These are phyloP conservation scores for Echiichthys vipera DNA, from an alignment of 2,797 vertebrate genomes.

Conservation along the genomic window DNA sequence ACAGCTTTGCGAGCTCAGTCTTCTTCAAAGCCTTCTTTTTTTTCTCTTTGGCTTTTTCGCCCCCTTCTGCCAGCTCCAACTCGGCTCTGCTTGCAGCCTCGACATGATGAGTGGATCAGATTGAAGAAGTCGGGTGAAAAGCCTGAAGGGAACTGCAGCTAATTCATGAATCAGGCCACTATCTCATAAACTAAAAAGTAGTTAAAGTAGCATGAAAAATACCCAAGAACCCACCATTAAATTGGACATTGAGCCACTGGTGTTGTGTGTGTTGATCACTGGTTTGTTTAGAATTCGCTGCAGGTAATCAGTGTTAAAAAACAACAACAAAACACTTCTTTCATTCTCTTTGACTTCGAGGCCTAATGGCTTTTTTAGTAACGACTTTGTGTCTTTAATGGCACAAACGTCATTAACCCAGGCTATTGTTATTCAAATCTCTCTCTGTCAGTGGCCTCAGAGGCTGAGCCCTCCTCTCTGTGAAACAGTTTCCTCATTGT, in stretches of 20 bases:
- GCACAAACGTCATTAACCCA: conserved; percentile 79
- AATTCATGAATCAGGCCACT: conserved; percentile 41
- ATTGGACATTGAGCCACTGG: conserved; percentile 21
- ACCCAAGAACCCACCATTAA: neutral
- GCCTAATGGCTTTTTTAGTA: conserved; percentile 70
- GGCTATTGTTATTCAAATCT: conserved; percentile 84
- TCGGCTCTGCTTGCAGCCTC: conserved; percentile 43
- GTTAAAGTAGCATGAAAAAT: conserved; percentile 14
- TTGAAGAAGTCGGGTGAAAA: conserved; percentile 42
- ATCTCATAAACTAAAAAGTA: conserved; percentile 13
- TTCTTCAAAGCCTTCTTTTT: conserved; percentile 68
- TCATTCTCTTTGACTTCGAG: conserved; percentile 67
- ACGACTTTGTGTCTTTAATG: conserved; percentile 74
- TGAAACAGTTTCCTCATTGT: conserved; percentile 80
- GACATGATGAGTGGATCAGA: conserved; percentile 45
- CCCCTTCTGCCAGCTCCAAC: conserved; percentile 41
- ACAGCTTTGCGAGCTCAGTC: conserved; percentile 62
- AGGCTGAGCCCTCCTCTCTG: conserved; percentile 62
- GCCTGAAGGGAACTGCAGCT: conserved; percentile 43
- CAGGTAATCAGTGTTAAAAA: conserved; percentile 58
- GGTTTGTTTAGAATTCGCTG: conserved; percentile 54
- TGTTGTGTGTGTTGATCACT: conserved; percentile 29
- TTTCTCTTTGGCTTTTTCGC: conserved; percentile 8
- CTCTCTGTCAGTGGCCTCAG: conserved; percentile 63
- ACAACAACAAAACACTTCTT: conserved; percentile 52